Conservation (phyloP, 2,797 vertebrate species). For the Enteromius argenteus region DNA sequence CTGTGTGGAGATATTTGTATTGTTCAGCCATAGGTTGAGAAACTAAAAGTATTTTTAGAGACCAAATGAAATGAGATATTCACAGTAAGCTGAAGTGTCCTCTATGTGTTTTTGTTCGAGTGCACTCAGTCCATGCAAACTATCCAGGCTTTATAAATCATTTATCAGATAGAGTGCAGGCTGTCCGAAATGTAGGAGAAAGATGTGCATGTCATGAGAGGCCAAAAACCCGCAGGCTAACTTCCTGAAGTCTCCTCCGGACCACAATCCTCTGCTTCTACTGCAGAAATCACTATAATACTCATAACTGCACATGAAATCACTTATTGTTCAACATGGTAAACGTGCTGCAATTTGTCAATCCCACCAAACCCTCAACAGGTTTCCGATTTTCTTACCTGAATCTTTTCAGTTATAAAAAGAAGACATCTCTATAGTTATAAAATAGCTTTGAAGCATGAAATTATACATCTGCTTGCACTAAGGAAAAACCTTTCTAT, state of each 20-base stretch:
- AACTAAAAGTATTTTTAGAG: not conserved
- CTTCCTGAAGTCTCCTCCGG: not conserved
- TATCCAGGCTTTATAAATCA: slow-evolving; percentile 19
- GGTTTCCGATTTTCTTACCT: not conserved
- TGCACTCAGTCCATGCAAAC: slow-evolving; percentile 6
- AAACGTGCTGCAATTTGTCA: not conserved
- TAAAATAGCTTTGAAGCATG: slow-evolving; percentile 43
- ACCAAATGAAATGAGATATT: not conserved
- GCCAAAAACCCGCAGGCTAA: slow-evolving; percentile 11
- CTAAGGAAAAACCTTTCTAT: slow-evolving; percentile 26
- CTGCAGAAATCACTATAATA: not conserved
- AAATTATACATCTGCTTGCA: slow-evolving; percentile 44
- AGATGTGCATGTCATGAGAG: not conserved
- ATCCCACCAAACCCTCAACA: not conserved
- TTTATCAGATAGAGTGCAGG: slow-evolving; percentile 14
- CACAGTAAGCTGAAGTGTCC: not conserved
- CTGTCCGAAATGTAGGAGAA: not conserved
- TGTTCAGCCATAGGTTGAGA: not conserved
- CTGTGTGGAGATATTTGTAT: not conserved
- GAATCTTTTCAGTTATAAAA: not conserved
- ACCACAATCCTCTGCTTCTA: slow-evolving; percentile 13
- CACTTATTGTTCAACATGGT: not conserved
- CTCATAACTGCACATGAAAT: not conserved
- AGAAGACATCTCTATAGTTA: not conserved
- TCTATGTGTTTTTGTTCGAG: not conserved